Evolutionary conservation across 1,140 invertebrate genomes (phyloP).

Genomic region (Psix sp.): DNA sequence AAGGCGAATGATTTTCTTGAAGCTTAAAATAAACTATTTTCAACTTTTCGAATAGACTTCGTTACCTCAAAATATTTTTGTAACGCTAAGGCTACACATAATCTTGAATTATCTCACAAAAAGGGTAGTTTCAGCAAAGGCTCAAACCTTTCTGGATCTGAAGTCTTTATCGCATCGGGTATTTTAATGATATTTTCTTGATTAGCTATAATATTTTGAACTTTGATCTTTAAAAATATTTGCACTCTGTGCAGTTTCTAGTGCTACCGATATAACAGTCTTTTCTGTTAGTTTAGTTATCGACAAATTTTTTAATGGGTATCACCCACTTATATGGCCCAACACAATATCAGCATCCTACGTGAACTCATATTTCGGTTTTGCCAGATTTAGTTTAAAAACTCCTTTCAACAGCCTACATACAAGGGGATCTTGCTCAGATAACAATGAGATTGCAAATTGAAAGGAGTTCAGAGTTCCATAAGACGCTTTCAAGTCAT

Average conservation of each 20-base stretch:
- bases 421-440: not conserved
- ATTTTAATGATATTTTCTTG: constrained; percentile 29
- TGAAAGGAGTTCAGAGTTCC: constrained; percentile 20
- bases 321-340: constrained; percentile 22
- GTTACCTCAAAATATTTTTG: constrained; percentile 14
- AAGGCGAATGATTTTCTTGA: constrained; percentile 10
- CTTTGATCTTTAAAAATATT: constrained; percentile 37
- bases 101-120: constrained; percentile 5
- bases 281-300: constrained; percentile 25
- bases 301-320: not conserved
- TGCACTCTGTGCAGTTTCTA: constrained; percentile 49
- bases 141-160: constrained; percentile 22
- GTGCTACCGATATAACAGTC: constrained; percentile 33
- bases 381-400: constrained; percentile 31
- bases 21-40: constrained; percentile 12
- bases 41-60: not conserved
- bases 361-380: constrained; percentile 42
- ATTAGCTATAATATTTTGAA: constrained; percentile 21
- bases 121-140: constrained; percentile 15
- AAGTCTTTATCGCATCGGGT: constrained; percentile 48
- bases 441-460: constrained; percentile 25
- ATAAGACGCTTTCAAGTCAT: constrained; percentile 6
- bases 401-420: constrained; percentile 40
- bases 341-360: constrained; percentile 44
- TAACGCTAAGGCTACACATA: constrained; percentile 14